Evolutionary conservation across 2,888 invertebrate genomes (phyloP).

Genomic region (Lasioglossum lativentre): DNA sequence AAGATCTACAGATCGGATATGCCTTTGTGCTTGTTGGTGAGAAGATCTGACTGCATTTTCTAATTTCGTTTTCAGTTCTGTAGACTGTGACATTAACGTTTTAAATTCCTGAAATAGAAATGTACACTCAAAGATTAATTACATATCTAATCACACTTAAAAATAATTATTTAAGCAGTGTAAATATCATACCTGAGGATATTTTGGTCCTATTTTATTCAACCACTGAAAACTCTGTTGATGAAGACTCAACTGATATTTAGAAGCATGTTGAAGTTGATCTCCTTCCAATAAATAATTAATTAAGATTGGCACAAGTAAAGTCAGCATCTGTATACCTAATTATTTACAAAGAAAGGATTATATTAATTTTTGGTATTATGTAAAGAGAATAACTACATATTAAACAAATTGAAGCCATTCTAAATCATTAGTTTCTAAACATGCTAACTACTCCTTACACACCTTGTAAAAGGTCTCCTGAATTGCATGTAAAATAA

Average conservation of each 20-base stretch:
- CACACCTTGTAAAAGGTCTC: conserved; percentile 86
- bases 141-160: neutral
- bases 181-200: conserved; percentile 89
- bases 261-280: conserved; percentile 87
- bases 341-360: conserved; percentile 73
- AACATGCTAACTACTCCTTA: conserved; percentile 37
- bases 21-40: conserved; percentile 86
- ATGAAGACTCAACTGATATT: conserved; percentile 91
- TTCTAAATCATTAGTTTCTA: conserved; percentile 12
- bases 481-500: conserved; percentile 84
- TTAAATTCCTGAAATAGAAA: conserved; percentile 91
- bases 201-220: conserved; percentile 95
- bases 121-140: conserved; percentile 6
- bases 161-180: neutral
- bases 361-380: conserved; percentile 25
- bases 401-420: conserved; percentile 24
- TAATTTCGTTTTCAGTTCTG: conserved; percentile 92
- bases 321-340: conserved; percentile 96
- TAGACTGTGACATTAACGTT: conserved; percentile 93
- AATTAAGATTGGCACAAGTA: conserved; percentile 96
- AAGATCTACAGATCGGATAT: conserved; percentile 81
- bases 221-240: conserved; percentile 96
- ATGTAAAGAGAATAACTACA: conserved; percentile 23
- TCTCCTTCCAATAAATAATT: conserved; percentile 92
- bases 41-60: conserved; percentile 94